Conservation (phyloP, 2,888 invertebrate genomes). For the Ochropleura plecta region DNA sequence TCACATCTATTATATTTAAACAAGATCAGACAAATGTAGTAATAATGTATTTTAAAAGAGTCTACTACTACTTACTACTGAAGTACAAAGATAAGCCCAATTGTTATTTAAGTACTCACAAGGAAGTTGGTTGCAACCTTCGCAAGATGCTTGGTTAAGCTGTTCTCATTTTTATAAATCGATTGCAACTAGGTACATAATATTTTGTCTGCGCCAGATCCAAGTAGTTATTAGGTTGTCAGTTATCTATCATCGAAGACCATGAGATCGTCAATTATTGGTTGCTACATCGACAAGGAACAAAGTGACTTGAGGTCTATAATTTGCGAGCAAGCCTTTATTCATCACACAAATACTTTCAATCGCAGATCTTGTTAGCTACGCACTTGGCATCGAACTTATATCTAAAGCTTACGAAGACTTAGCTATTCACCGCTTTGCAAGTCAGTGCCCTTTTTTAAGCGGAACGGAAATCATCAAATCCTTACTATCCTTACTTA, state of each 20-base stretch:
- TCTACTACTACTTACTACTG: too few species aligned
- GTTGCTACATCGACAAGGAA: constrained; percentile 28
- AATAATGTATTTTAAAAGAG: too few species aligned
- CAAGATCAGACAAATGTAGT: background rate
- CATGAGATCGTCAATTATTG: constrained; percentile 23
- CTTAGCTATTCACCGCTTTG: background rate
- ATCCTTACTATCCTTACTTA: too few species aligned
- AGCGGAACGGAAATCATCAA: too few species aligned
- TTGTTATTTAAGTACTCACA: background rate
- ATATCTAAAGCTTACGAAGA: background rate
- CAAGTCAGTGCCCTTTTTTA: background rate
- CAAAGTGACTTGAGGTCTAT: constrained; percentile 18
- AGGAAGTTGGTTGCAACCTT: constrained; percentile 9
- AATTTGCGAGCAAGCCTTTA: constrained; percentile 9
- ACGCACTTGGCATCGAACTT: background rate
- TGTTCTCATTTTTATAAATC: constrained; percentile 7
- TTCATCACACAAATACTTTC: background rate
- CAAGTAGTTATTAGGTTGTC: constrained; percentile 1
- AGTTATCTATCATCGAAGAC: background rate
- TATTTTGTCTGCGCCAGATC: constrained; percentile 19
- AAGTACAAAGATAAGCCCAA: background rate
- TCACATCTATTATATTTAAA: too few species aligned
- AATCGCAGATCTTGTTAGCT: background rate
- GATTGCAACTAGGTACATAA: constrained; percentile 1
- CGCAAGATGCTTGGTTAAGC: background rate